Evolutionary conservation across 2,113 vertebrate genomes (phyloP).

Genomic region (Spea bombifrons): DNA sequence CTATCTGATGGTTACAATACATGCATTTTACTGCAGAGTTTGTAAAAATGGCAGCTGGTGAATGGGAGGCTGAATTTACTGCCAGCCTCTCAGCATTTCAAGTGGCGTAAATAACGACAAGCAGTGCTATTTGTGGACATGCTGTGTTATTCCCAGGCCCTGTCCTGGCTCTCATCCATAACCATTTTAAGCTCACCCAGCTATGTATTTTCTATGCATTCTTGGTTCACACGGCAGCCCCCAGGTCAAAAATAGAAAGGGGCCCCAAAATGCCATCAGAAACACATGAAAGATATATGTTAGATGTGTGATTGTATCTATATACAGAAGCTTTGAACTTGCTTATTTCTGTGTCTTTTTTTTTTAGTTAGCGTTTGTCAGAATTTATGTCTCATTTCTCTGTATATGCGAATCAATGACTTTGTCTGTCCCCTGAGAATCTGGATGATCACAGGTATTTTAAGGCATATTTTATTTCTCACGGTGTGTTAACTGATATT

Average conservation of each 20-base stretch:
- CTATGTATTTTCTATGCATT: background rate
- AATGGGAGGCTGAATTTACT: background rate
- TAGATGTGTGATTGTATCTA: no score
- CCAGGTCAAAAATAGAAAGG: background rate
- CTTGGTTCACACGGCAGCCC: background rate
- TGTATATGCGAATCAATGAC: no score
- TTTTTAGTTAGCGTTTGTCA: no score
- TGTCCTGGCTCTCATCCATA: conserved; percentile 23
- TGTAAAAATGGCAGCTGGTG: background rate
- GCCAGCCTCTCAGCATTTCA: background rate
- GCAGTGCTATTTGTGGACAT: conserved; percentile 21
- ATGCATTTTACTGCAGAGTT: no score
- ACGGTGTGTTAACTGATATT: no score
- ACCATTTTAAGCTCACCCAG: conserved; percentile 13
- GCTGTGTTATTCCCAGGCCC: conserved; percentile 30
- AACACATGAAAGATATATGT: background rate
- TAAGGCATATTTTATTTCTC: no score
- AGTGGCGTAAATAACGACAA: conserved; percentile 10
- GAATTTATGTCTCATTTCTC: no score
- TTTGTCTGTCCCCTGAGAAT: no score
- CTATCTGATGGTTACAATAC: no score
- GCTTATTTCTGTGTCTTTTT: no score
- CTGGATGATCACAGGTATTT: no score
- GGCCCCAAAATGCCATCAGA: background rate
- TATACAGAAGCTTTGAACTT: no score